These are phyloP conservation scores for Caenorhabditis tropicalis DNA, from an alignment of 1,140 invertebrate species.

Conservation along the genomic window DNA sequence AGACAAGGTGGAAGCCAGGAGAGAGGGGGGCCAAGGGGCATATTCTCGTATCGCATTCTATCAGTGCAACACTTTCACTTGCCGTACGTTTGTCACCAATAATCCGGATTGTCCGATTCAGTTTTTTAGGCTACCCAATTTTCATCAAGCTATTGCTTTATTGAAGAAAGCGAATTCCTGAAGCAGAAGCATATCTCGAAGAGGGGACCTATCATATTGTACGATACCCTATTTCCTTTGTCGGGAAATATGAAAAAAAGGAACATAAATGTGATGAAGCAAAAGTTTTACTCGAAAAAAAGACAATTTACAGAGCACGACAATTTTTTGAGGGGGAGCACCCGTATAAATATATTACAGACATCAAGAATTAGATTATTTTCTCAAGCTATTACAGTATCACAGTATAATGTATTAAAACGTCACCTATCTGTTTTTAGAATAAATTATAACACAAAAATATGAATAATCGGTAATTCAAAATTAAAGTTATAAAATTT, in stretches of 20 bases:
- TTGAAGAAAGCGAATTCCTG: not conserved
- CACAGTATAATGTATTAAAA: not conserved
- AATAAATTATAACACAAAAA: too few species aligned
- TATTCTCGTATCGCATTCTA: constrained; percentile 30
- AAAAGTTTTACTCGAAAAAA: not conserved
- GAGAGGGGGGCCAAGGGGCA: not conserved
- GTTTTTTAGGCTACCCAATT: constrained; percentile 30
- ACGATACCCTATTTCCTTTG: too few species aligned
- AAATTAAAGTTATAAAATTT: too few species aligned
- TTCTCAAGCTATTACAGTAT: not conserved
- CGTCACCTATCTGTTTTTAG: too few species aligned
- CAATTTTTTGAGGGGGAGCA: not conserved
- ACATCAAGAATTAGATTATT: not conserved
- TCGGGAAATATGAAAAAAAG: too few species aligned
- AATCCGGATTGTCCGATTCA: constrained; percentile 35
- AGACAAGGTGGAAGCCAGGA: not conserved
- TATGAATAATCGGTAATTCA: too few species aligned
- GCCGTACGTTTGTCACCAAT: constrained; percentile 40
- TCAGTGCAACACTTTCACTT: constrained; percentile 44
- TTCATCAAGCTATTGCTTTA: not conserved
- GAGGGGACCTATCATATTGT: not conserved
- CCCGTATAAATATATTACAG: constrained; percentile 26
- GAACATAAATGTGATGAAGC: too few species aligned
- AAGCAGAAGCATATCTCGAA: not conserved
- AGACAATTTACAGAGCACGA: not conserved